A percentile compares a stretch with the other conserved stretches of the same genome.
phyloP scores from a whole-genome alignment of 2,113 vertebrate species.

The Ivindomyrus marchei region DNA sequence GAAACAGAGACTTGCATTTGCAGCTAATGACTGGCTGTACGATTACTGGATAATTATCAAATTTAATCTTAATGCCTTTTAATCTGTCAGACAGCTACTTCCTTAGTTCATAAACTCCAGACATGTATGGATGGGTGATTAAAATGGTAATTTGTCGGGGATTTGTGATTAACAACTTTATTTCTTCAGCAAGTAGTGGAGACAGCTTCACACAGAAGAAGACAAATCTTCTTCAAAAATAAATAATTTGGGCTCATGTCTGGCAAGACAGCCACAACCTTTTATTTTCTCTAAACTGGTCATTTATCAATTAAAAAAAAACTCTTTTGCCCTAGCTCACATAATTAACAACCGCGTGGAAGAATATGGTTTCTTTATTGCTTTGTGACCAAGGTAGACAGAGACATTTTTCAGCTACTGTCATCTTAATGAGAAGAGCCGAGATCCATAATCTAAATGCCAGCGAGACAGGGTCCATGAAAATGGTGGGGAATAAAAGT shows the following conservation, averaged over 20 bases:
- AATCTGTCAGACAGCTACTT: slow-evolving; percentile 26
- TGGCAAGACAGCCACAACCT: slow-evolving; percentile 41
- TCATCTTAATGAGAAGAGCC: slow-evolving; percentile 37
- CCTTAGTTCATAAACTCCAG: slow-evolving; percentile 22
- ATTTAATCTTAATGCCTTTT: slow-evolving; percentile 26
- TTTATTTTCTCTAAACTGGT: slow-evolving; percentile 34
- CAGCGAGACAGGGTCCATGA: slow-evolving; percentile 11
- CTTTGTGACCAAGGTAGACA: slow-evolving; percentile 39
- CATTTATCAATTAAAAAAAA: slow-evolving; percentile 35
- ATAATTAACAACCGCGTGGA: slow-evolving; percentile 39
- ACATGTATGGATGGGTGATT: slow-evolving; percentile 26
- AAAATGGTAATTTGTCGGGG: slow-evolving; percentile 28
- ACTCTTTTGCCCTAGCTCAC: slow-evolving; percentile 33
- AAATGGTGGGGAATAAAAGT: slow-evolving; percentile 38
- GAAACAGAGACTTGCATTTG: not conserved
- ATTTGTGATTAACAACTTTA: slow-evolving; percentile 23
- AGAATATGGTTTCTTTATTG: slow-evolving; percentile 40
- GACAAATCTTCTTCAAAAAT: slow-evolving; percentile 17
- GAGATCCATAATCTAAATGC: slow-evolving; percentile 37
- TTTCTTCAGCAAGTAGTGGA: slow-evolving; percentile 21
- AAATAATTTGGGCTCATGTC: slow-evolving; percentile 35
- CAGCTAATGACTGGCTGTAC: slow-evolving; percentile 8
- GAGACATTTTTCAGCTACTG: slow-evolving; percentile 39
- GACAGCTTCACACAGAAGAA: slow-evolving; percentile 20
- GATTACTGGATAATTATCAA: slow-evolving; percentile 23